phyloP scores from a whole-genome alignment of 2,113 vertebrate species.

The Talpa occidentalis region DNA sequence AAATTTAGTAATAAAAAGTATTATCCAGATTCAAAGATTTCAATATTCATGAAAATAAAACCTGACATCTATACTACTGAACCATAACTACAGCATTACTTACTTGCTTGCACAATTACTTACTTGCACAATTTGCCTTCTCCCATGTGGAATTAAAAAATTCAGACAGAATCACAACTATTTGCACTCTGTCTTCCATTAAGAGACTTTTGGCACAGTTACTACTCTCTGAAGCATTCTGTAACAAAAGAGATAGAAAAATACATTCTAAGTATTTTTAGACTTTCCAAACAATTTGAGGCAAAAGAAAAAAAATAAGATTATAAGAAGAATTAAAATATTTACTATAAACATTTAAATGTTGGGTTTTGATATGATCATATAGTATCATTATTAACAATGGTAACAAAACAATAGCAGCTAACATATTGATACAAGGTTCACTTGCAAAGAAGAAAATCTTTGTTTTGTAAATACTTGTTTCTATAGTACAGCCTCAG shows the following conservation, averaged over 20 bases:
- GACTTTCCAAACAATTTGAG: constrained; percentile 25
- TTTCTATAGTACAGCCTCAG: background rate
- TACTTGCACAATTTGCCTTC: constrained; percentile 90
- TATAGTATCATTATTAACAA: constrained; percentile 27
- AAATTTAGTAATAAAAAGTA: background rate
- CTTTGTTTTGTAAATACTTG: constrained; percentile 29
- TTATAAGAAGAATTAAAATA: constrained; percentile 13
- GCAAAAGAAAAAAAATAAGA: background rate
- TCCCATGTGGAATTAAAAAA: constrained; percentile 90
- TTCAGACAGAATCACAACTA: constrained; percentile 87
- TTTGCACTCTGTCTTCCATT: constrained; percentile 93
- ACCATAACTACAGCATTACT: background rate
- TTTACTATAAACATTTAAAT: constrained; percentile 23
- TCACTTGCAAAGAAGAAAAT: constrained; percentile 22
- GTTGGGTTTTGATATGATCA: background rate
- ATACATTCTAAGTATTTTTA: constrained; percentile 37
- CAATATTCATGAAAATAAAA: constrained; percentile 54
- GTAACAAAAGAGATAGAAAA: constrained; percentile 65
- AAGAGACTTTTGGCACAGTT: constrained; percentile 93
- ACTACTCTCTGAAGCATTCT: constrained; percentile 89
- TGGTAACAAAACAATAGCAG: constrained; percentile 17
- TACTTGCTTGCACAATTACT: constrained; percentile 68
- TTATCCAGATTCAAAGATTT: background rate
- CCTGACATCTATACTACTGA: background rate
- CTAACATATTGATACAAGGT: background rate